These are phyloP conservation scores for Hippocampus barbouri DNA, from an alignment of 2,113 vertebrate species.

Conservation along the genomic window DNA sequence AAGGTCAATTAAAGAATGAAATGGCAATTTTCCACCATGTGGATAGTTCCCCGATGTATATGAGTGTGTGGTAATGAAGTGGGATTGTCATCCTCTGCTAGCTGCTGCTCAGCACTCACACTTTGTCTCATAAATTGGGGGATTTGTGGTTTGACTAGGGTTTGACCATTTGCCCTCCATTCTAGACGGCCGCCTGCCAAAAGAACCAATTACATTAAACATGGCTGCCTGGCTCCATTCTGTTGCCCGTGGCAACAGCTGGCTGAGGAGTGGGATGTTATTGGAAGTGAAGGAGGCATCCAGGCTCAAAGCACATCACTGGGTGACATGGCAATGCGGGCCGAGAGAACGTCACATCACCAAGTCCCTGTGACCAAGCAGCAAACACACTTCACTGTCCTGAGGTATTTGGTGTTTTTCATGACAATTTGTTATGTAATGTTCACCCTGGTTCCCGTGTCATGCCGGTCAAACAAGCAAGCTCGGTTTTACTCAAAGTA, in stretches of 20 bases:
- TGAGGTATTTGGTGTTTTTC: conserved; percentile 56
- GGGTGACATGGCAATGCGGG: conserved; percentile 8
- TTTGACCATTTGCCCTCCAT: conserved; percentile 55
- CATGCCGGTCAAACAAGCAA: conserved; percentile 5
- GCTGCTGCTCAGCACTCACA: not conserved
- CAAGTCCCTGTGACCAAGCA: conserved; percentile 1
- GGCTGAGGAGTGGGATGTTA: conserved; percentile 82
- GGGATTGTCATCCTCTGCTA: not conserved
- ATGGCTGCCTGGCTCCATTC: conserved; percentile 89
- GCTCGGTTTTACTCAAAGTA: not conserved
- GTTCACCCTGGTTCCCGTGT: not conserved
- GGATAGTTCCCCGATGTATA: conserved; percentile 5
- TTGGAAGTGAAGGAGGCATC: conserved; percentile 37
- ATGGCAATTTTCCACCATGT: conserved; percentile 12
- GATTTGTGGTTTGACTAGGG: conserved; percentile 31
- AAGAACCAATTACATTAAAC: conserved; percentile 92
- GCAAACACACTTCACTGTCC: conserved; percentile 51
- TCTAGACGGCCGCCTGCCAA: conserved; percentile 89
- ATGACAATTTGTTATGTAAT: not conserved
- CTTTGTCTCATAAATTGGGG: conserved; percentile 29
- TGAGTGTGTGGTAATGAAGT: conserved; percentile 16
- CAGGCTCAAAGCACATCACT: conserved; percentile 9
- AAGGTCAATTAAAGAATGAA: conserved; percentile 68
- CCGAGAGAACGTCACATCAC: conserved; percentile 27
- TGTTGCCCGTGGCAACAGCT: conserved; percentile 88